Evolutionary conservation across 2,888 invertebrate genomes (phyloP), one percentile per base, ranked within the genome.

Genomic region (Hermaeophaga mercurialis): DNA sequence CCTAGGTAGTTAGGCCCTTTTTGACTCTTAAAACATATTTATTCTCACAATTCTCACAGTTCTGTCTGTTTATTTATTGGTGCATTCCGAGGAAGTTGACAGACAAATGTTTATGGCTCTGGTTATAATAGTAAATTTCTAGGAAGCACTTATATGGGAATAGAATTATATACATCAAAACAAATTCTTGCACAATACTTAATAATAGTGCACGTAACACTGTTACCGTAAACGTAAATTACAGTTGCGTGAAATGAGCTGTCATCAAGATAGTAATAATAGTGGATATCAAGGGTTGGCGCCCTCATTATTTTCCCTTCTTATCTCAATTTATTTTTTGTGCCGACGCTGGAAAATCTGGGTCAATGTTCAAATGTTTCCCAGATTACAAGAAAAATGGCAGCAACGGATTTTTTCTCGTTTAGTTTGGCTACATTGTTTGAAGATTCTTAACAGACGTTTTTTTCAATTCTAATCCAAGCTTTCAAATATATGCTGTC

Each of bases 191-290:
- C 39, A 41, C 49, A 39, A 49, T 26, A 46, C 22, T 18, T 22
- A 24, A 33, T 39, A 31, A 11, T 18, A 36, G 33, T 43, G 24
- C 50, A 52, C 50, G 50, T 52, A 39, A 46, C 34, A 22, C n/a
- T 46, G 9, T 8, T 33, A 46, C 33, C 12, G 34, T 34, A 38
- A 47, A 31, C 33, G 33, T 52, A 52, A 52, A 43, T 52, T 52
- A 52, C 43, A 14, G 33, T 52, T 52, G 43, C 50, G 43, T 52
- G 50, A 52, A 52, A 52, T 52, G 43, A 52, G 43, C 50, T 52
- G 43, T 52, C 50, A 43, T 52, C 50, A 52, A 52, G 50, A 50
- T 41, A 50, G 50, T 50, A 50, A 50, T 50, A 50, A 50, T 50
- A 50, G 50, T 41, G 50, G 50, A 50, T 50, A 41, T 50, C 50